Evolutionary conservation across 2,888 invertebrate species (phyloP).

Genomic region (Oxycera nigricornis): DNA sequence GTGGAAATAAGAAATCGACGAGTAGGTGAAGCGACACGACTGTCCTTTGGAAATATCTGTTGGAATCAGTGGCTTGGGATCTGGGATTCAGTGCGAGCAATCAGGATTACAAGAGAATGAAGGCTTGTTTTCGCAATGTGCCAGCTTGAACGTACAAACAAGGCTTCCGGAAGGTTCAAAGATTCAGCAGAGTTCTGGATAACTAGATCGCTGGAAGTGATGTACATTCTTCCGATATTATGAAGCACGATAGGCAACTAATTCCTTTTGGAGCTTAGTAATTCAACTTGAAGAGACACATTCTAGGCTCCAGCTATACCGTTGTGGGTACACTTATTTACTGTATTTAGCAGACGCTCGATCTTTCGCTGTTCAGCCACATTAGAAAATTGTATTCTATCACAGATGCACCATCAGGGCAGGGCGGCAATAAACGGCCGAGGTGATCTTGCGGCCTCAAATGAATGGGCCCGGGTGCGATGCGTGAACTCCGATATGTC

Average conservation of each 20-base stretch:
- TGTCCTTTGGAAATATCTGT: constrained; percentile 8
- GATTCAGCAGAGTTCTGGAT: no score
- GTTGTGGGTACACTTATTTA: background rate
- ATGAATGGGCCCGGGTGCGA: constrained; percentile 49
- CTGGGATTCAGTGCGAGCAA: background rate
- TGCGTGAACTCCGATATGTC: constrained; percentile 50
- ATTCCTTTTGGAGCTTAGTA: background rate
- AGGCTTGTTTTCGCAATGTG: no score
- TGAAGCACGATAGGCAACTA: no score
- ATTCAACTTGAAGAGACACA: background rate
- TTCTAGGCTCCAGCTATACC: background rate
- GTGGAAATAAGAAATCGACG: constrained; percentile 25
- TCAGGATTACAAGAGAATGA: no score
- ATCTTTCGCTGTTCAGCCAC: constrained; percentile 1
- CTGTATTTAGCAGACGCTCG: background rate
- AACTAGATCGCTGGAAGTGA: no score
- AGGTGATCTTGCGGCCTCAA: constrained; percentile 15
- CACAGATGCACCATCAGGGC: constrained; percentile 13
- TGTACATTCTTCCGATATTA: no score
- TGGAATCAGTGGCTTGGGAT: background rate
- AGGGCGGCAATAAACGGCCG: constrained; percentile 20
- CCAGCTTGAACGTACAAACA: no score
- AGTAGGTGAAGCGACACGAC: constrained; percentile 27
- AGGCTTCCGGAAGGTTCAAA: no score
- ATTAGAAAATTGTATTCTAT: constrained; percentile 29